Percentiles rank a stretch among this genome's conserved stretches.
Conservation (phyloP, 2,888 invertebrate genomes). For the Spilosoma lubricipeda region DNA sequence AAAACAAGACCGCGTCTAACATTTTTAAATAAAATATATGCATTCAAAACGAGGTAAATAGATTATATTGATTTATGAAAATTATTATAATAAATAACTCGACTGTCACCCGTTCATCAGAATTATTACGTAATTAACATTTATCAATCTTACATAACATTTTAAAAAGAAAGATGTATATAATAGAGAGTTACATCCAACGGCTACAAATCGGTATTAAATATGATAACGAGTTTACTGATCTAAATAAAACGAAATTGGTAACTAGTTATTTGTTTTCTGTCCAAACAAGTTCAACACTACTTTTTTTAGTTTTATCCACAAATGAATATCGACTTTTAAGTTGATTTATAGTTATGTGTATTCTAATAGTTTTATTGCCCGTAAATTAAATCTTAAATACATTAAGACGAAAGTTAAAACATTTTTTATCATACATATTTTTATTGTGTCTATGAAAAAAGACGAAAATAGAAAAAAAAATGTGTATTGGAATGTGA, state of each 20-base stretch:
- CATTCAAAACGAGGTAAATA: neutral
- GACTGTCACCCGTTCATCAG: neutral
- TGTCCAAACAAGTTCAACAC: neutral
- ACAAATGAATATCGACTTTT: neutral
- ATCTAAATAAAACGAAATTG: constrained; percentile 19
- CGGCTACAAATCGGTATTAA: neutral
- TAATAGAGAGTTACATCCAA: neutral
- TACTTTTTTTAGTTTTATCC: neutral
- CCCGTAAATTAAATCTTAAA: neutral
- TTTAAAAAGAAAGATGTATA: neutral
- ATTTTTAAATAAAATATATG: neutral
- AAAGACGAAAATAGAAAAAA: neutral
- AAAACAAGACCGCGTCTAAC: neutral
- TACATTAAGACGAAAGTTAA: neutral
- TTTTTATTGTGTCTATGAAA: neutral
- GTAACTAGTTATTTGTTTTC: constrained; percentile 24
- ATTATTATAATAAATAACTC: neutral
- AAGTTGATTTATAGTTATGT: neutral
- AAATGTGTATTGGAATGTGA: too few relatives aligned
- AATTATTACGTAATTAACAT: neutral
- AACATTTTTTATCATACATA: too few relatives aligned
- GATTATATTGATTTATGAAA: neutral
- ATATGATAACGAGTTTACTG: neutral
- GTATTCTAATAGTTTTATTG: neutral
- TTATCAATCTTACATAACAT: neutral